Conservation (phyloP, 2,797 vertebrate species). For the Basileuterus tristriatus region DNA sequence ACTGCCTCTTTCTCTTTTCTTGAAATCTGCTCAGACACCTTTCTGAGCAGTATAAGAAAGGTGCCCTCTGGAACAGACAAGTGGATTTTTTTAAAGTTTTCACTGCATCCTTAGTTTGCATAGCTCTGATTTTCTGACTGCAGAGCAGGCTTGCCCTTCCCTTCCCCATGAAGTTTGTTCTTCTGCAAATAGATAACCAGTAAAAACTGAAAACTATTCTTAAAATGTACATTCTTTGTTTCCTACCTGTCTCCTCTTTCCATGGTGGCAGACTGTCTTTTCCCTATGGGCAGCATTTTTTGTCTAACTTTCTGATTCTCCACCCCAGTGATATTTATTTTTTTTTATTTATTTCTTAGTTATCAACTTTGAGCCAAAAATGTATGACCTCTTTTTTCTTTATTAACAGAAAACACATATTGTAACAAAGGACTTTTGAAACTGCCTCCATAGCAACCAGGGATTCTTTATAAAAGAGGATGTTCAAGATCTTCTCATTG, state of each 20-base stretch:
- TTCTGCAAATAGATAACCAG: neutral
- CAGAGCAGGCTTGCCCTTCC: neutral
- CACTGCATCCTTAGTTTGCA: neutral
- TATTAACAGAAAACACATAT: slow-evolving; percentile 16
- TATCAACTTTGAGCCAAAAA: slow-evolving; percentile 28
- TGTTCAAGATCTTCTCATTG: slow-evolving; percentile 13
- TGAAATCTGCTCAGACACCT: neutral
- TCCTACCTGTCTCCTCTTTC: neutral
- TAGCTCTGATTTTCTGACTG: neutral
- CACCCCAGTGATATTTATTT: neutral
- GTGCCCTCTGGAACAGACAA: neutral
- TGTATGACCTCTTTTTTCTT: neutral
- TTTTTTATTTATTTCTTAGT: neutral
- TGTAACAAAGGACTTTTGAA: slow-evolving; percentile 56
- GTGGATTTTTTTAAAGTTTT: neutral
- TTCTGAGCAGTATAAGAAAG: neutral
- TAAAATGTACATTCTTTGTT: neutral
- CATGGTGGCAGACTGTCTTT: neutral
- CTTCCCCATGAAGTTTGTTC: neutral
- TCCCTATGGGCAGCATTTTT: neutral
- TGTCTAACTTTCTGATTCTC: neutral
- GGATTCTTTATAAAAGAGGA: slow-evolving; percentile 28
- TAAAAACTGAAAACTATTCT: neutral
- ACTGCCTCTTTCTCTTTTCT: neutral
- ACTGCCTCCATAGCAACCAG: slow-evolving; percentile 59